A percentile compares a stretch with the other conserved stretches of the same genome.
phyloP scores from a whole-genome alignment of 2,113 vertebrate genomes.

The Coturnix japonica region DNA sequence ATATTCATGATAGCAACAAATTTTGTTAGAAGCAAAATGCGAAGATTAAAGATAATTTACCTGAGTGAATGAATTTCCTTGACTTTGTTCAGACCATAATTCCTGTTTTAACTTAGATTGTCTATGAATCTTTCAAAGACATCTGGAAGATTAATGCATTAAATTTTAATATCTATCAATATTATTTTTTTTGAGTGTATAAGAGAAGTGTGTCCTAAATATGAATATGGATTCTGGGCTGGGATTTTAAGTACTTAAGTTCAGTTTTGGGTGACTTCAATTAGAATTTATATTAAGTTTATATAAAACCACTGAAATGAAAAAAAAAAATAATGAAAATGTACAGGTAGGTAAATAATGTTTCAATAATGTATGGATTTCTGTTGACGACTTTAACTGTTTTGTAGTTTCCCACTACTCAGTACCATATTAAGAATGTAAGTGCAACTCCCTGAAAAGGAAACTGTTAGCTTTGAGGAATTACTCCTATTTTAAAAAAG shows the following conservation, averaged over 20 bases:
- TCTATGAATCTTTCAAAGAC: background rate
- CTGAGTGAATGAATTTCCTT: background rate
- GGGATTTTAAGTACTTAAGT: background rate
- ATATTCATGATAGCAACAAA: background rate
- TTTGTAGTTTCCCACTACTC: background rate
- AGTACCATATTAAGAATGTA: background rate
- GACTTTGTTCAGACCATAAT: background rate
- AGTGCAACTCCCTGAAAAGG: background rate
- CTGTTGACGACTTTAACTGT: background rate
- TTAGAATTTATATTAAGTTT: background rate
- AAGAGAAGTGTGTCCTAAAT: background rate
- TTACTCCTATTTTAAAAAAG: background rate
- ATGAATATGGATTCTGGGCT: fast-evolving
- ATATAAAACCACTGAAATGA: background rate
- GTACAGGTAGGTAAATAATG: background rate
- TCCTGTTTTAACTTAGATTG: background rate
- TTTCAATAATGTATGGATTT: background rate
- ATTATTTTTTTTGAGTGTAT: background rate
- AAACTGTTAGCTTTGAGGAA: background rate
- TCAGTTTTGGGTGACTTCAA: background rate
- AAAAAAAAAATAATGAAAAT: background rate
- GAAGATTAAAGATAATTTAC: background rate
- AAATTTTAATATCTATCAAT: background rate
- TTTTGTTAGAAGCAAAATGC: background rate
- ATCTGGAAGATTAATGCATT: background rate